These are phyloP conservation scores for Aphelinus certus DNA, from an alignment of 1,140 invertebrate species.

Conservation along the genomic window DNA sequence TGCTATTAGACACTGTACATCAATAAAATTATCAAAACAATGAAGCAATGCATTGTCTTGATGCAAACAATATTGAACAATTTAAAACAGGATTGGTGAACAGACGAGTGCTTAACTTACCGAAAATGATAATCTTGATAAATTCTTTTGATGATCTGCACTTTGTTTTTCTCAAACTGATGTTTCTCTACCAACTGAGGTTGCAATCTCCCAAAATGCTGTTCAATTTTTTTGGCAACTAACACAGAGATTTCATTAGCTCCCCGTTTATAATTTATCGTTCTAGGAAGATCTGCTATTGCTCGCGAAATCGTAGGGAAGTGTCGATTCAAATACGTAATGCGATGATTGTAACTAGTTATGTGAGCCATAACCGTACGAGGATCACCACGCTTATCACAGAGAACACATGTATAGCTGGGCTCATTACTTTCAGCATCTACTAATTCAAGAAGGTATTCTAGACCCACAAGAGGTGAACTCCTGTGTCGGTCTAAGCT, in stretches of 20 bases:
- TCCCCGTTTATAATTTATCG: constrained; percentile 65
- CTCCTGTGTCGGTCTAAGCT: constrained; percentile 64
- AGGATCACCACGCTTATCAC: constrained; percentile 78
- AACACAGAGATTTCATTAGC: constrained; percentile 67
- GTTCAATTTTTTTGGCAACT: constrained; percentile 71
- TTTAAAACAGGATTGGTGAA: too few relatives aligned
- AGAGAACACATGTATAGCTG: constrained; percentile 78
- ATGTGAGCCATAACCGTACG: constrained; percentile 80
- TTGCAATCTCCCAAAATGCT: constrained; percentile 70
- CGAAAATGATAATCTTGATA: constrained; percentile 68
- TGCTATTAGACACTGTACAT: too few relatives aligned
- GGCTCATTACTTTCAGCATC: constrained; percentile 73
- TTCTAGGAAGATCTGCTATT: constrained; percentile 62
- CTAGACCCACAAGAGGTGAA: constrained; percentile 71
- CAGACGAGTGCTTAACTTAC: constrained; percentile 51
- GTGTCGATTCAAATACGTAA: constrained; percentile 69
- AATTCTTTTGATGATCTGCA: constrained; percentile 67
- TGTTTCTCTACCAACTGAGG: constrained; percentile 68
- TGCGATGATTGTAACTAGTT: constrained; percentile 76
- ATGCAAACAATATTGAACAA: too few relatives aligned
- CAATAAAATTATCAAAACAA: too few relatives aligned
- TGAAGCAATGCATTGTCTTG: too few relatives aligned
- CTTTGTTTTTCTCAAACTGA: constrained; percentile 68
- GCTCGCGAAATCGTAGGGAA: constrained; percentile 67
- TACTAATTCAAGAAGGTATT: constrained; percentile 77